phyloP scores from a whole-genome alignment of 2,113 vertebrate species.

The Trogon surrucura region DNA sequence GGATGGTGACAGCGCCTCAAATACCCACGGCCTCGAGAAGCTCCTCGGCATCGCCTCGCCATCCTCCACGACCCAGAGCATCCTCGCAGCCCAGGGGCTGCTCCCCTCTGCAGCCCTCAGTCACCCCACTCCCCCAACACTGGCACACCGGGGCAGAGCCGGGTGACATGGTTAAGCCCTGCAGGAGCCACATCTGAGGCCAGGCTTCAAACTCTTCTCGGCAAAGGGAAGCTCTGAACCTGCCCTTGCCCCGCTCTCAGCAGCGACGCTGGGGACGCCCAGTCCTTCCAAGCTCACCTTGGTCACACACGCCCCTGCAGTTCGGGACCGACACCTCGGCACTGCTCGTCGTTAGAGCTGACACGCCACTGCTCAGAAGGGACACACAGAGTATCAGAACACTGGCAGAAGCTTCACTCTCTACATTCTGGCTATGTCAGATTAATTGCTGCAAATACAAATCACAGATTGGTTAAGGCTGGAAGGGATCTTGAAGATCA shows the following conservation, averaged over 20 bases:
- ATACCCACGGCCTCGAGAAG: fast-evolving
- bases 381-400: fast-evolving
- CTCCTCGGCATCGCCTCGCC: background rate
- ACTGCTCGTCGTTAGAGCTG: fast-evolving
- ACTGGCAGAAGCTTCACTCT: background rate
- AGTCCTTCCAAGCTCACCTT: background rate
- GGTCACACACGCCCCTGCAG: fast-evolving
- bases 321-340: fast-evolving
- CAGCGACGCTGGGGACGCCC: background rate
- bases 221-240: background rate
- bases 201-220: fast-evolving
- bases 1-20: background rate
- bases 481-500: no score
- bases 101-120: background rate
- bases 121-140: fast-evolving
- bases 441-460: fast-evolving
- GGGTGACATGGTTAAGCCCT: fast-evolving
- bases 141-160: fast-evolving
- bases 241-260: background rate
- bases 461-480: no score
- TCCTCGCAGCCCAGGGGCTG: background rate
- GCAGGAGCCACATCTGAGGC: fast-evolving
- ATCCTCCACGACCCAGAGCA: fast-evolving
- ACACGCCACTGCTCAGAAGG: fast-evolving
- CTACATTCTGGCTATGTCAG: fast-evolving